Evolutionary conservation across 2,797 vertebrate genomes (phyloP), one percentile per base, ranked within the genome.

Genomic region (Pipistrellus kuhlii): DNA sequence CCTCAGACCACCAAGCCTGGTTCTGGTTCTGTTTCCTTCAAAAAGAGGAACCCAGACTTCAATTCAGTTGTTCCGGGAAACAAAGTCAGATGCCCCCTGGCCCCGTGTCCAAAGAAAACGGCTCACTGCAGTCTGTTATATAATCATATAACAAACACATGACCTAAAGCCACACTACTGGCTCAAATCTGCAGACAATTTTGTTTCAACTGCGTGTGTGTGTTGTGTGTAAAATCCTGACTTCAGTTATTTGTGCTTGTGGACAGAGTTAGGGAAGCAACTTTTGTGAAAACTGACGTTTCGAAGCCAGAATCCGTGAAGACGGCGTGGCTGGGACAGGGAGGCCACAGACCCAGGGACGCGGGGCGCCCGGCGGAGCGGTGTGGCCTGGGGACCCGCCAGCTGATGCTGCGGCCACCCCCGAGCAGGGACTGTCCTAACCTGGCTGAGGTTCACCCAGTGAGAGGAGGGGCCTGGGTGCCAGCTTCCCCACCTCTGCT

Each of bases 21-120:
- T 0, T 77, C 91, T 93, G 0, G 81, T 94, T 85, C 72, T 68
- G 66, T 53, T 96, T 97, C 96, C 94, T 68, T 82, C 55, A 82
- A 23, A 71, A 13, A 38, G 8, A 35, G 44, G 86, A 57, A 4
- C 38, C 27, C 8, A 55, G 18, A 6, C 5, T 66, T 44, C 15
- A 15, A 76, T 20, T 53, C 18, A 1, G 20, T 27, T 10, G 46
- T 77, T 82, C 95, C 25, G 8, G 85, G 90, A 96, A 96, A 96
- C 46, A 62, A 80, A 96, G 57, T 73, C 90, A 57, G 51, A 59
- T 51, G 53, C 90, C 78, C 20, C 90, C 21, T 0, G 5, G 27
- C 25, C 27, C 12, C 5, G 27, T 83, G 21, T 97, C 97, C 88
- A 96, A 92, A 96, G 84, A 96, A 95, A 96, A 92, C 55, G 90